phyloP scores from a whole-genome alignment of 2,113 vertebrate species.

The Lucifuga dentata region DNA sequence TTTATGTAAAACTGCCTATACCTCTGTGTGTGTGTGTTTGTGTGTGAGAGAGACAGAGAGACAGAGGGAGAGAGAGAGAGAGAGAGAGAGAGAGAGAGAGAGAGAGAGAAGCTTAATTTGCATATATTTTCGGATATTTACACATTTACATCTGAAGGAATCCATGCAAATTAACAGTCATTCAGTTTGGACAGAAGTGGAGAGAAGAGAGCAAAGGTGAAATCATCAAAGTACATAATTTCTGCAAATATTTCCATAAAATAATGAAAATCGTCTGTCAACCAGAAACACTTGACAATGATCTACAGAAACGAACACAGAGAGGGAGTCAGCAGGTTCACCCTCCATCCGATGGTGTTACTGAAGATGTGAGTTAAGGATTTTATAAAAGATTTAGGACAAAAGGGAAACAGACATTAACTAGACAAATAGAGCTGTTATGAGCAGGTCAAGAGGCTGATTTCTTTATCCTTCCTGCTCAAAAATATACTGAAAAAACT shows the following conservation, averaged over 20 bases:
- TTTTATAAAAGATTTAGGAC: too few relatives aligned
- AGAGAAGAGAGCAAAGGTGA: background rate
- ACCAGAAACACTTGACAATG: background rate
- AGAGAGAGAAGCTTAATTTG: background rate
- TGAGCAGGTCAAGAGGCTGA: too few relatives aligned
- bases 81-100: too few relatives aligned
- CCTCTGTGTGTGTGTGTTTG: too few relatives aligned
- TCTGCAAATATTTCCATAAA: constrained; percentile 6
- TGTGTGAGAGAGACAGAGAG: too few relatives aligned
- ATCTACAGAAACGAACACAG: background rate
- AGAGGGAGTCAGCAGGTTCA: background rate
- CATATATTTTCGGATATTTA: background rate
- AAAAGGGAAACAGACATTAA: too few relatives aligned
- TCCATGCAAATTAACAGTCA: constrained; percentile 15
- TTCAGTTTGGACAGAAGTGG: background rate
- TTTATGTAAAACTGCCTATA: too few relatives aligned
- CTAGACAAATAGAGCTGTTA: too few relatives aligned
- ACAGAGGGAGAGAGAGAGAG: too few relatives aligned
- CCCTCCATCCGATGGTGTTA: background rate
- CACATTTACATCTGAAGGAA: background rate
- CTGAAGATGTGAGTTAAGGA: too few relatives aligned
- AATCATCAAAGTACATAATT: constrained; percentile 1
- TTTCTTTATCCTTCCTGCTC: too few relatives aligned
- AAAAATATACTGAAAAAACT: background rate
- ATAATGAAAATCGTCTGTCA: background rate